Percentiles rank a stretch among this genome's conserved stretches.
These are phyloP conservation scores for Anolis carolinensis DNA, from an alignment of 2,113 vertebrate species.

Conservation along the genomic window DNA sequence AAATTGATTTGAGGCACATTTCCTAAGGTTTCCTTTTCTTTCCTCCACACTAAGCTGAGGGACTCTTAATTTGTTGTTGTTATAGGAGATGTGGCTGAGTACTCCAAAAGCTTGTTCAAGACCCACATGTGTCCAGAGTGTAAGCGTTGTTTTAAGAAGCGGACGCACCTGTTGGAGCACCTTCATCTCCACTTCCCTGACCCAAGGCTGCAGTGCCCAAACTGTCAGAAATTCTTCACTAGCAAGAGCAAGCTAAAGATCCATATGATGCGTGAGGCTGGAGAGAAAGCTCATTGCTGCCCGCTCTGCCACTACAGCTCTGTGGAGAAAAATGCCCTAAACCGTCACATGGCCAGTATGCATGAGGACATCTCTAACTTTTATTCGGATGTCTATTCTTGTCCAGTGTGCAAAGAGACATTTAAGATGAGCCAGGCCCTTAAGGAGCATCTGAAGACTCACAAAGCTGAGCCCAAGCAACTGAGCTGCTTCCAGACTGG, in stretches of 20 bases:
- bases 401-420: slow-evolving; percentile 85
- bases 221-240: slow-evolving; percentile 92
- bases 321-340: slow-evolving; percentile 89
- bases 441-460: slow-evolving; percentile 92
- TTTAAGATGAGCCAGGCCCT: slow-evolving; percentile 89
- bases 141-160: slow-evolving; percentile 95
- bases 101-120: slow-evolving; percentile 85
- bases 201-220: slow-evolving; percentile 91
- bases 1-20: neutral
- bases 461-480: slow-evolving; percentile 75
- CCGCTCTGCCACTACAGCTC: slow-evolving; percentile 89
- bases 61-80: neutral
- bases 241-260: slow-evolving; percentile 95
- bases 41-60: neutral
- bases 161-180: slow-evolving; percentile 92
- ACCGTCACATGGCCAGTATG: slow-evolving; percentile 88
- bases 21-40: neutral
- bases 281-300: slow-evolving; percentile 87
- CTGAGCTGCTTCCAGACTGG: slow-evolving; percentile 83
- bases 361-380: slow-evolving; percentile 81
- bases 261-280: slow-evolving; percentile 88
- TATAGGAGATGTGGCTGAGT: slow-evolving; percentile 75
- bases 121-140: slow-evolving; percentile 94
- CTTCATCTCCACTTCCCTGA: slow-evolving; percentile 92
- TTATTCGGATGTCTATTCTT: slow-evolving; percentile 79